Conservation (phyloP, 2,888 invertebrate species). For the Thalpophila matura region DNA sequence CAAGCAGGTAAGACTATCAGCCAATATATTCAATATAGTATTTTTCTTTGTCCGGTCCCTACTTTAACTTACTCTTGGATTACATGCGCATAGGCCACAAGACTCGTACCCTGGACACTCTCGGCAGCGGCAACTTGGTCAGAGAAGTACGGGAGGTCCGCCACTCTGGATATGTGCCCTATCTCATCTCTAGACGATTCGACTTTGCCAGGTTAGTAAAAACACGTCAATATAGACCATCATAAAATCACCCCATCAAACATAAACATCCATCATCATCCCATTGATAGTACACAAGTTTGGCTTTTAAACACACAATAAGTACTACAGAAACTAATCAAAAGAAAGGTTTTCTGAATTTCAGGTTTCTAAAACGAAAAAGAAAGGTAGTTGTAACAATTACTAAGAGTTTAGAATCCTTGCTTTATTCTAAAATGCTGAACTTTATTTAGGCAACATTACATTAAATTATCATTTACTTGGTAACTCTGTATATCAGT, state of each 20-base stretch:
- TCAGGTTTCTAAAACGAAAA: too few species aligned
- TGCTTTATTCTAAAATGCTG: not conserved
- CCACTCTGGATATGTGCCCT: conserved; percentile 76
- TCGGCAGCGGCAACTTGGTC: conserved; percentile 83
- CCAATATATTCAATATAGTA: conserved; percentile 1
- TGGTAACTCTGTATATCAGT: conserved; percentile 2
- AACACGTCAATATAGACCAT: too few species aligned
- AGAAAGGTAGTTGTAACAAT: too few species aligned
- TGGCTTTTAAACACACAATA: not conserved
- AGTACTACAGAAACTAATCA: not conserved
- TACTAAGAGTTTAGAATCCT: too few species aligned
- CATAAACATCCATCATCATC: not conserved
- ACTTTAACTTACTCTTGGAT: conserved; percentile 23
- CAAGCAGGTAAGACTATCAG: conserved; percentile 56
- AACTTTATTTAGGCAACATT: conserved; percentile 18
- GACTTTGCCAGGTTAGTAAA: conserved; percentile 73
- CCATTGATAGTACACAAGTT: not conserved
- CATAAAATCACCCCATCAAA: too few species aligned
- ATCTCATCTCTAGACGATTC: conserved; percentile 70
- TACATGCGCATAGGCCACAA: conserved; percentile 80
- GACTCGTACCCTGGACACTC: conserved; percentile 77
- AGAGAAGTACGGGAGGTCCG: conserved; percentile 80
- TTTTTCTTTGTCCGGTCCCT: conserved; percentile 3
- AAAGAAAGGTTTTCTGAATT: too few species aligned
- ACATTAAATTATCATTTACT: conserved; percentile 25